Evolutionary conservation across 2,888 invertebrate species (phyloP), one percentile per base, ranked within the genome.

Genomic region (Patella caerulea): DNA sequence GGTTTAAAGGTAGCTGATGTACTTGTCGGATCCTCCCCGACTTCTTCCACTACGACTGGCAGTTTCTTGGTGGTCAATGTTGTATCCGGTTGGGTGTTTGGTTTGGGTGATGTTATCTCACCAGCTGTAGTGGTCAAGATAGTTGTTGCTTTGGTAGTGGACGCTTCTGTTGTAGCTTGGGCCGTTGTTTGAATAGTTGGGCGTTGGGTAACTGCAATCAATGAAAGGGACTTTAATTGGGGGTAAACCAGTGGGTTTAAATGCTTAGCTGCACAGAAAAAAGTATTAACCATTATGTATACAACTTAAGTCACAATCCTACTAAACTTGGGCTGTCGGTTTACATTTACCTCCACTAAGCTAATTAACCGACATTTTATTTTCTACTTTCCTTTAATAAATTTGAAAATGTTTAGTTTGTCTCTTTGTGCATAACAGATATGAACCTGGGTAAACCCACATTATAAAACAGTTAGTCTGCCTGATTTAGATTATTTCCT

Each of bases 131-230:
- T 71, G 29, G 74, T 11, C 19, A 55, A 34, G 11, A 75, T 9
- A 3, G 73, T 14, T 45, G 74, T 55, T 29, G 71, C 19, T 34
- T 73, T 54, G 15, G 55, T 15, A 2, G 73, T 77, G 24, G 65
- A 24, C 3, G 65, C 65, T 14, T 24, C 65, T 24, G 65, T 65
- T 9, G 65, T 65, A 24, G 76, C 59, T 29, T 55, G 73, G n/a
- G 72, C 76, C 3, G 76, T 76, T 14, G 76, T 72, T 34, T 76
- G 65, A 11, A 76, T n/a, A 59, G 72, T 54, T 17, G 76, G 70
- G 53, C 76, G 56, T 29, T 55, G 69, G 11, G 76, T 76, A 14
- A 76, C 76, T 76, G 72, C 12, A 29, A 56, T 55, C n/a, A 15
- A 45, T 15, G 29, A 45, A 71, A 29, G 45, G 17, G 34, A 29